A percentile compares a stretch with the other conserved stretches of the same genome.
Evolutionary conservation across 2,888 invertebrate genomes (phyloP).

Genomic region (Tolmerus cingulatus): DNA sequence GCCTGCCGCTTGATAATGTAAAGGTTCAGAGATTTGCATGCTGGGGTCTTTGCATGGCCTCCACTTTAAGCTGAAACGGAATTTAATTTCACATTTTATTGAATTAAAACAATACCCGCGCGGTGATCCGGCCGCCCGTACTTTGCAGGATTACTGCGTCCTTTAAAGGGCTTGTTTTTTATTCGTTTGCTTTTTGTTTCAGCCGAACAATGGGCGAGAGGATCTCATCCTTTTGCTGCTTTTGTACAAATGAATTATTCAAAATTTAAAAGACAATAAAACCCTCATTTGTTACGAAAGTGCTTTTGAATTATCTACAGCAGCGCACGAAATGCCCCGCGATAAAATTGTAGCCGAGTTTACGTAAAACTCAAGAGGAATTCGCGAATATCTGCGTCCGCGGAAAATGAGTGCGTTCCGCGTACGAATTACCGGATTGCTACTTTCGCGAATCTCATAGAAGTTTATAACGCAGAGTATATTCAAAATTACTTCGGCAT

Average conservation of each 20-base stretch:
- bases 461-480: not conserved
- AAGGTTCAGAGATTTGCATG: not conserved
- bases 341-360: not conserved
- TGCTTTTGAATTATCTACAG: constrained; percentile 1
- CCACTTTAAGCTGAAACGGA: not conserved
- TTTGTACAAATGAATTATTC: constrained; percentile 8
- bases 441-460: not conserved
- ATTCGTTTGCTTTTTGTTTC: constrained; percentile 8
- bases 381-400: not conserved
- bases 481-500: not conserved
- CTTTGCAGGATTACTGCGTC: not conserved
- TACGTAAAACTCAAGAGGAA: not conserved
- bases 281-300: not conserved
- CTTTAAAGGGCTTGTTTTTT: not conserved
- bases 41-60: not conserved
- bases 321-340: not conserved
- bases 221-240: not conserved
- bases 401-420: not conserved
- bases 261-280: constrained; percentile 23
- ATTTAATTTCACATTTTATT: constrained; percentile 31
- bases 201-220: not conserved
- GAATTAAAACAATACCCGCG: constrained; percentile 9
- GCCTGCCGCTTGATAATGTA: not conserved
- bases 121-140: not conserved
- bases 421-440: not conserved